Evolutionary conservation across 2,797 vertebrate species (phyloP).

Genomic region (Centroberyx gerrardi): DNA sequence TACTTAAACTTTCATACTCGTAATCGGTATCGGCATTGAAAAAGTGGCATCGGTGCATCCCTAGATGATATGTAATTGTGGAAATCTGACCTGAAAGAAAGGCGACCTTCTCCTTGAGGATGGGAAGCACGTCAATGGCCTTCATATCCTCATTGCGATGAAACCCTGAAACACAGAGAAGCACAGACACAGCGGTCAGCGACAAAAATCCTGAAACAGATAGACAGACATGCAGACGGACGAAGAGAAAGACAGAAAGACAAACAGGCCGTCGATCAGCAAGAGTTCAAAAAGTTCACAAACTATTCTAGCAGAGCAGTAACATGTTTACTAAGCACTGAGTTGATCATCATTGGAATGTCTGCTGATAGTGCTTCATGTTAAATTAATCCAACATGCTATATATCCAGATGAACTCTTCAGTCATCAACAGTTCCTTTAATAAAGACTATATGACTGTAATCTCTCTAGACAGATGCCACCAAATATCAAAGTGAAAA

Average conservation of each 20-base stretch:
- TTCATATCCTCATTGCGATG: constrained; percentile 99
- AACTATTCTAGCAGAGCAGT: background rate
- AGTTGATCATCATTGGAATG: background rate
- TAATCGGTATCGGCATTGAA: no score
- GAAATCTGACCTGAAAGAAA: constrained; percentile 92
- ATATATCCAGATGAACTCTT: background rate
- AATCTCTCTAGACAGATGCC: no score
- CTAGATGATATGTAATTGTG: background rate
- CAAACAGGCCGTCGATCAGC: background rate
- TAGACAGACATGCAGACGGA: background rate
- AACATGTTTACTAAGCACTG: background rate
- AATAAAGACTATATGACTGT: no score
- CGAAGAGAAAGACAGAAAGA: background rate
- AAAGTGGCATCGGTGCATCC: no score
- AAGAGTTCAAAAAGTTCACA: background rate
- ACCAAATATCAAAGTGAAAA: no score
- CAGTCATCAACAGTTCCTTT: no score
- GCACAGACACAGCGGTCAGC: constrained; percentile 7
- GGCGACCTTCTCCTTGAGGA: constrained; percentile 98
- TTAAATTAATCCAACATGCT: background rate
- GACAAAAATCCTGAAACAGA: background rate
- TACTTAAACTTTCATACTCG: no score
- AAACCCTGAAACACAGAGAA: constrained; percentile 88
- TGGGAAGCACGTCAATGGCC: constrained; percentile 96
- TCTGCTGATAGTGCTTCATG: constrained; percentile 7